These are phyloP conservation scores for Clitarchus hookeri DNA, from an alignment of 2,888 invertebrate genomes.

Conservation along the genomic window DNA sequence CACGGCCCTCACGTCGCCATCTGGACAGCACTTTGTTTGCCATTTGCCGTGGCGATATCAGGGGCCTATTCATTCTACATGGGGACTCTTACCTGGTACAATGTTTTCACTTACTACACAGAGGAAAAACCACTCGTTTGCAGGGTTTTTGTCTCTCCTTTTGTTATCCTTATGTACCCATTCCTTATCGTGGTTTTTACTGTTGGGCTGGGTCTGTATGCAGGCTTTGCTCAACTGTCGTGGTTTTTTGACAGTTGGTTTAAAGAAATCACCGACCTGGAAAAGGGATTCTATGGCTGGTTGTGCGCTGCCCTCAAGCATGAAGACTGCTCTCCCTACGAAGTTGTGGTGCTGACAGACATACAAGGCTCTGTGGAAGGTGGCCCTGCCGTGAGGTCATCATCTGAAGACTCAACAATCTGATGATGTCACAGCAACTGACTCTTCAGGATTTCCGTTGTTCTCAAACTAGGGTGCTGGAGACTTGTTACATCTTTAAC, in stretches of 20 bases:
- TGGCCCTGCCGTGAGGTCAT: conserved; percentile 49
- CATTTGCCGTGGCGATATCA: conserved; percentile 67
- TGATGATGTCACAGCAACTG: background rate
- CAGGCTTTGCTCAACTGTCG: conserved; percentile 70
- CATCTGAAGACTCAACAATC: conserved; percentile 51
- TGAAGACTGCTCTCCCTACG: conserved; percentile 76
- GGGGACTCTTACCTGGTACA: conserved; percentile 78
- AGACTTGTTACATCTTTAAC: no score
- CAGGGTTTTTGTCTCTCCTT: conserved; percentile 66
- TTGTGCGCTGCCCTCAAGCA: conserved; percentile 68
- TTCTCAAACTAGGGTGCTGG: background rate
- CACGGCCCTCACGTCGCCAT: conserved; percentile 70
- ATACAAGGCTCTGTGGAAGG: conserved; percentile 42
- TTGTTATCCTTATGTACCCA: conserved; percentile 71
- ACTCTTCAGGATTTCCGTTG: background rate
- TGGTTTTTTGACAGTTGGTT: conserved; percentile 71
- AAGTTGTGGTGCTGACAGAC: conserved; percentile 68
- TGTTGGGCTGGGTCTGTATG: conserved; percentile 68
- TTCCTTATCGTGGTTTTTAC: conserved; percentile 69
- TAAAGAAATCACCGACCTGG: conserved; percentile 72
- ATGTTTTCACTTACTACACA: conserved; percentile 70
- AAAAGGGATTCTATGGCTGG: conserved; percentile 81
- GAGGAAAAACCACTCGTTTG: conserved; percentile 68
- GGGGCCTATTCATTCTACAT: conserved; percentile 72
- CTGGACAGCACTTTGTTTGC: conserved; percentile 67